Percentiles rank a stretch among this genome's conserved stretches.
Conservation (phyloP, 2,113 vertebrate species). For the Connochaetes taurinus region DNA sequence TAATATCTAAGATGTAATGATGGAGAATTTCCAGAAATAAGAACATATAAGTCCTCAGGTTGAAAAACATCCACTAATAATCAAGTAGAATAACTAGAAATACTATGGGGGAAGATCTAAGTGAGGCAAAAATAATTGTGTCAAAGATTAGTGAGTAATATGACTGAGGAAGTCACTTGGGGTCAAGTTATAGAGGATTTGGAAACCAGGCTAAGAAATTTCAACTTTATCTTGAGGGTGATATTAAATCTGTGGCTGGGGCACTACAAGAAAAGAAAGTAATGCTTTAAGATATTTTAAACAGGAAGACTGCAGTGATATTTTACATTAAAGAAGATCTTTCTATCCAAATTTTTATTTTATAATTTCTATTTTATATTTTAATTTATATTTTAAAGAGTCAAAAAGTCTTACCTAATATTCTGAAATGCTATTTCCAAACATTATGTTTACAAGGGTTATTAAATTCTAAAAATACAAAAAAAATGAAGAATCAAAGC, state of each 20-base stretch:
- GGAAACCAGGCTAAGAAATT: neutral
- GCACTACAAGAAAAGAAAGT: neutral
- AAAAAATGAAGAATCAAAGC: neutral
- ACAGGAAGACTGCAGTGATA: neutral
- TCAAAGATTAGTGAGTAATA: neutral
- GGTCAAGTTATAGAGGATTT: neutral
- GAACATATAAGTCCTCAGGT: neutral
- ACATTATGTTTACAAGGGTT: neutral
- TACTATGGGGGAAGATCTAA: neutral
- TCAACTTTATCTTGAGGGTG: neutral
- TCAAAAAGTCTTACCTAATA: neutral
- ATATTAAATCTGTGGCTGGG: neutral
- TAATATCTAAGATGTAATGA: neutral
- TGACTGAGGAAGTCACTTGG: neutral
- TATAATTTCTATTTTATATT: neutral
- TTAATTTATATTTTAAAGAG: neutral
- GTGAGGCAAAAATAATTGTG: neutral
- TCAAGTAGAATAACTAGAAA: neutral
- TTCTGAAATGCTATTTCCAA: constrained; percentile 18
- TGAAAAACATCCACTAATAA: neutral
- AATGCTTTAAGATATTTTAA: neutral
- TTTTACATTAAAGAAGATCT: neutral
- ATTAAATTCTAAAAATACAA: neutral
- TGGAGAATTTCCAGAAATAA: constrained; percentile 7
- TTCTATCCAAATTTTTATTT: neutral